Evolutionary conservation across 2,797 vertebrate species (phyloP).

Genomic region (Champsocephalus esox): DNA sequence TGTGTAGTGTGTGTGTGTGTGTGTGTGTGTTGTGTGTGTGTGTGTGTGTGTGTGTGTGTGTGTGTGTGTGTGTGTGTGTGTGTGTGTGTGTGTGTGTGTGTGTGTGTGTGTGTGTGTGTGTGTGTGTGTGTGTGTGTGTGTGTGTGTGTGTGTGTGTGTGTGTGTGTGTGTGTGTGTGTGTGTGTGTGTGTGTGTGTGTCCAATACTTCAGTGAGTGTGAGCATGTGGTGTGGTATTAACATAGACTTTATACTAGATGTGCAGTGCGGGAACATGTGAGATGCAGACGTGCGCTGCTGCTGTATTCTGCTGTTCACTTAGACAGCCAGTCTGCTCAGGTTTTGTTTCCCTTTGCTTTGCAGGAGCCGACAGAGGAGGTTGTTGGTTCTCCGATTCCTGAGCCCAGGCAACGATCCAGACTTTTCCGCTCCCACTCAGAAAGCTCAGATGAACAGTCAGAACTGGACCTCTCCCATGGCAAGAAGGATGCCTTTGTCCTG

Average conservation of each 20-base stretch:
- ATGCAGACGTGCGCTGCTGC: conserved; percentile 36
- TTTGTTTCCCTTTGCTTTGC: conserved; percentile 25
- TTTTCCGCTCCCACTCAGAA: conserved; percentile 96
- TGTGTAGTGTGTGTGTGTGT: conserved; percentile 2
- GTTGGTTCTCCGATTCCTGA: conserved; percentile 97
- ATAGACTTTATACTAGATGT: conserved; percentile 42
- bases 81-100: no score
- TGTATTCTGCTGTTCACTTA: conserved; percentile 13
- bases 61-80: no score
- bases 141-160: background rate
- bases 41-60: no score
- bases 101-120: conserved; percentile 30
- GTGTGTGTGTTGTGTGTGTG: no score
- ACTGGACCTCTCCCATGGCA: conserved; percentile 96
- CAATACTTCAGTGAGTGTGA: conserved; percentile 39
- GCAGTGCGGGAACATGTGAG: conserved; percentile 26
- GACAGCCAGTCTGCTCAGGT: conserved; percentile 13
- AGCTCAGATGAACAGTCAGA: conserved; percentile 97
- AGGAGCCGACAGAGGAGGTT: conserved; percentile 93
- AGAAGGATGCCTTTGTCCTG: conserved; percentile 98
- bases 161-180: conserved; percentile 22
- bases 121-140: conserved; percentile 12
- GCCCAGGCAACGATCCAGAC: conserved; percentile 91
- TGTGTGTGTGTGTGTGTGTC: conserved; percentile 25
- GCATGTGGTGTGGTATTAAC: conserved; percentile 71